Conservation (phyloP, 2,797 vertebrate species). For the Hemibagrus guttatus region DNA sequence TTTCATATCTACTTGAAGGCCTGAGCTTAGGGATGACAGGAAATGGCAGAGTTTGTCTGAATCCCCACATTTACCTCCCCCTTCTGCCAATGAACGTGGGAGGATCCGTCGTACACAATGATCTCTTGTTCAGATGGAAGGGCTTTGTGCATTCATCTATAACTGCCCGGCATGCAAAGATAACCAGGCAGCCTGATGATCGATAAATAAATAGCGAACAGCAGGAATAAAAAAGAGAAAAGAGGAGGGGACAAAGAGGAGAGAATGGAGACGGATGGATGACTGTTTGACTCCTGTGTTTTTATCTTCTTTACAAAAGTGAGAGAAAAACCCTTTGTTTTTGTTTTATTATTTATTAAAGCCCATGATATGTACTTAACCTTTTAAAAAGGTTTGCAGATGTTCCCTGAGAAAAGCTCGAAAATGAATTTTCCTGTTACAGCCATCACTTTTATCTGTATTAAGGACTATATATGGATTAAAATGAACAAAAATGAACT, state of each 20-base stretch:
- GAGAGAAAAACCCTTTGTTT: neutral
- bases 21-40: constrained; percentile 67
- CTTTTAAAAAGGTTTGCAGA: constrained; percentile 22
- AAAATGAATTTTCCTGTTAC: constrained; percentile 16
- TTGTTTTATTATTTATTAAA: neutral
- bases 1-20: constrained; percentile 56
- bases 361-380: constrained; percentile 19
- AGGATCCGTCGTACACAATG: constrained; percentile 60
- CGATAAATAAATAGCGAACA: constrained; percentile 70
- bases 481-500: constrained; percentile 17
- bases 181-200: constrained; percentile 68
- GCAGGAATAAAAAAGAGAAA: constrained; percentile 62
- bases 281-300: constrained; percentile 40
- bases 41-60: constrained; percentile 67
- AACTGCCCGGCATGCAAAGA: constrained; percentile 68
- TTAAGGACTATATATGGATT: neutral
- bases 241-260: constrained; percentile 25
- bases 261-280: constrained; percentile 41
- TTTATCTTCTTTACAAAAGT: constrained; percentile 23
- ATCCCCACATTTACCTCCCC: constrained; percentile 37
- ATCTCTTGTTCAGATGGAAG: constrained; percentile 66
- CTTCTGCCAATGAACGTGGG: constrained; percentile 55
- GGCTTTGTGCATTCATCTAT: constrained; percentile 66
- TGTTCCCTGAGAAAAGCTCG: neutral
- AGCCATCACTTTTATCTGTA: neutral